Percentiles rank a stretch among this genome's conserved stretches.
Evolutionary conservation across 2,888 invertebrate genomes (phyloP).

Genomic region (Pherbina coryleti): DNA sequence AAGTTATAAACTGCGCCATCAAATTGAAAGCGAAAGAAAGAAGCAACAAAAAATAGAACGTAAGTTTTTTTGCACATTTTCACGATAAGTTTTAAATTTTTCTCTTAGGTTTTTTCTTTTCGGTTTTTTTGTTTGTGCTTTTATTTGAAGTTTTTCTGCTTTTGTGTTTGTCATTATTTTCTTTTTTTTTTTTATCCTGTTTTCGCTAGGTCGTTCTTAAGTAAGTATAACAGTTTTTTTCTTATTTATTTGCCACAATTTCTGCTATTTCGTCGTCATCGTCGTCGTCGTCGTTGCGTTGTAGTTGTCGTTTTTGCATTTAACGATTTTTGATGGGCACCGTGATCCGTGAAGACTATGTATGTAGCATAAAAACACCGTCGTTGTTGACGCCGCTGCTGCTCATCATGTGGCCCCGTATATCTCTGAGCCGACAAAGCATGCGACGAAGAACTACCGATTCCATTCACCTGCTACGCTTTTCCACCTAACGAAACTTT

Average conservation of each 20-base stretch:
- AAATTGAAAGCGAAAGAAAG: background rate
- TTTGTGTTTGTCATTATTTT: background rate
- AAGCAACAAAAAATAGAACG: background rate
- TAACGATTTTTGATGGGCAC: constrained; percentile 62
- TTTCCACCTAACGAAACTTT: background rate
- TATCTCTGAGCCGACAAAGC: background rate
- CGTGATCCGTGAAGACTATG: constrained; percentile 62
- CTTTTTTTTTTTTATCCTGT: background rate
- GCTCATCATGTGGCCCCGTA: background rate
- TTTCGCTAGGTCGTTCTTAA: background rate
- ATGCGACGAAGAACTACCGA: background rate
- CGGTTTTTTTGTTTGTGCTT: background rate
- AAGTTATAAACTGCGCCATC: background rate
- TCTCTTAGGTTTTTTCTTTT: background rate
- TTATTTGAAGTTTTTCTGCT: background rate
- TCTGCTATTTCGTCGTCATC: background rate
- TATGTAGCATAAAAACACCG: constrained; percentile 31
- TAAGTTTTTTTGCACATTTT: background rate
- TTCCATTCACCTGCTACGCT: background rate
- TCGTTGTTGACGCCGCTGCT: constrained; percentile 17
- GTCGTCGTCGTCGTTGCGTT: background rate
- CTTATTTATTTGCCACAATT: background rate
- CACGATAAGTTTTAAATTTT: background rate
- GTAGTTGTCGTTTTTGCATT: constrained; percentile 47
- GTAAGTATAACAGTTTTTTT: constrained; percentile 29